These are phyloP conservation scores for Crambe crambe DNA, from an alignment of 37 sponge, comb jelly and placozoan genomes.

Conservation along the genomic window DNA sequence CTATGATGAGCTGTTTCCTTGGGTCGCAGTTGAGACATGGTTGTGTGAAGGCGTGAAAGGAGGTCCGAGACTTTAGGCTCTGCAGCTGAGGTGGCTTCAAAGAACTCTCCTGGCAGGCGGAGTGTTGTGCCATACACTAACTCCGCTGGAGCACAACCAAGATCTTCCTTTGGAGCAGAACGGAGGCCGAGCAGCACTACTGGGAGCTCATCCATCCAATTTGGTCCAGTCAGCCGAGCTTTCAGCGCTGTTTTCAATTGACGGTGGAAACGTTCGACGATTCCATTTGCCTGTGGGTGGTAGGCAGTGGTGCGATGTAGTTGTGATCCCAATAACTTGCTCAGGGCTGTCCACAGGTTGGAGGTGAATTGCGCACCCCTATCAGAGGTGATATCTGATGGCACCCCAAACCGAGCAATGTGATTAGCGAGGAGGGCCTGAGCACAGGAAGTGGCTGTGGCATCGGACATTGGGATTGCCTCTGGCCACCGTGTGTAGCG, in stretches of 20 bases:
- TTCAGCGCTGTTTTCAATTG: constrained; percentile 33
- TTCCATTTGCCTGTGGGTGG: constrained; percentile 42
- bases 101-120: constrained; percentile 21
- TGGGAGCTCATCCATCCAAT: constrained; percentile 33
- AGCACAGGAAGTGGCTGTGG: constrained; percentile 34
- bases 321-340: constrained; percentile 17
- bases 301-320: constrained; percentile 46
- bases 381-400: constrained; percentile 28
- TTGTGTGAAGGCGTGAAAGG: constrained; percentile 12
- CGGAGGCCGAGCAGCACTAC: constrained; percentile 39
- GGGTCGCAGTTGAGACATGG: constrained; percentile 9
- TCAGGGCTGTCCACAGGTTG: constrained; percentile 24
- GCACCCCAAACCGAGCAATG: constrained; percentile 35
- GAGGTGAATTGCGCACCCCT: constrained; percentile 50
- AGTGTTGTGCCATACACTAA: constrained; percentile 33
- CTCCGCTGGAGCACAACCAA: constrained; percentile 24
- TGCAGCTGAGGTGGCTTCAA: not conserved
- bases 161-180: constrained; percentile 35
- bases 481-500: constrained; percentile 46
- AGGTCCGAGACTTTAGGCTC: not conserved
- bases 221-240: constrained; percentile 16
- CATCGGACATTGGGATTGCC: constrained; percentile 36
- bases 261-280: constrained; percentile 35
- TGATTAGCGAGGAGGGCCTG: constrained; percentile 20
- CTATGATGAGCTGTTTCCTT: constrained; percentile 15